Evolutionary conservation across 2,888 invertebrate species (phyloP).

Genomic region (Caenorhabditis sp.): DNA sequence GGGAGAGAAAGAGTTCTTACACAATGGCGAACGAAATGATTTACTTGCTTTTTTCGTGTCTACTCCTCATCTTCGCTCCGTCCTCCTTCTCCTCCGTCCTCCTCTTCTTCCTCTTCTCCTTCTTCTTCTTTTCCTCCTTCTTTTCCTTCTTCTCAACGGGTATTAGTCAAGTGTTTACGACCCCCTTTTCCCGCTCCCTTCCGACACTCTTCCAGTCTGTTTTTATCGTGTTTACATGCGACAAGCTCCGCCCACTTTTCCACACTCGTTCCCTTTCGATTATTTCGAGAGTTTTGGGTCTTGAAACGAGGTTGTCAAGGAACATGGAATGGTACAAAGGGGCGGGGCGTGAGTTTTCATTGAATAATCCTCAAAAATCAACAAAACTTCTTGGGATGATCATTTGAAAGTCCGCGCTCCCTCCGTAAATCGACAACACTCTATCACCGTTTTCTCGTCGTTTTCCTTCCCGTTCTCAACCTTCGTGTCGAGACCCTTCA

Average conservation of each 20-base stretch:
- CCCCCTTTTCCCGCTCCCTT: slow-evolving; percentile 12
- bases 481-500: too few relatives aligned
- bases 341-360: too few relatives aligned
- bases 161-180: slow-evolving; percentile 63
- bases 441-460: not conserved
- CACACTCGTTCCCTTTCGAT: too few relatives aligned
- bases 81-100: not conserved
- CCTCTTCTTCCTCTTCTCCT: slow-evolving; percentile 15
- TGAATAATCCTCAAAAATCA: too few relatives aligned
- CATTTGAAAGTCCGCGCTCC: too few relatives aligned
- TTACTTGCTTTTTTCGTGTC: slow-evolving; percentile 36
- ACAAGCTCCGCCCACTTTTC: too few relatives aligned
- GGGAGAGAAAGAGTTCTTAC: slow-evolving; percentile 25
- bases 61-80: not conserved
- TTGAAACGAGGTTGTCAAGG: too few relatives aligned
- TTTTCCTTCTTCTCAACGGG: slow-evolving; percentile 11
- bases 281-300: too few relatives aligned
- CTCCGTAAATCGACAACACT: too few relatives aligned
- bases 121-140: slow-evolving; percentile 3
- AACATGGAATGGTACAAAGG: too few relatives aligned
- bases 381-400: too few relatives aligned
- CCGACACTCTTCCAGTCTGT: slow-evolving; percentile 9
- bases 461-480: not conserved
- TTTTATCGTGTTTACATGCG: slow-evolving; percentile 57
- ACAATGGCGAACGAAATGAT: slow-evolving; percentile 45